These are phyloP conservation scores for Thalpophila matura DNA, from an alignment of 2,888 invertebrate species.

Conservation along the genomic window DNA sequence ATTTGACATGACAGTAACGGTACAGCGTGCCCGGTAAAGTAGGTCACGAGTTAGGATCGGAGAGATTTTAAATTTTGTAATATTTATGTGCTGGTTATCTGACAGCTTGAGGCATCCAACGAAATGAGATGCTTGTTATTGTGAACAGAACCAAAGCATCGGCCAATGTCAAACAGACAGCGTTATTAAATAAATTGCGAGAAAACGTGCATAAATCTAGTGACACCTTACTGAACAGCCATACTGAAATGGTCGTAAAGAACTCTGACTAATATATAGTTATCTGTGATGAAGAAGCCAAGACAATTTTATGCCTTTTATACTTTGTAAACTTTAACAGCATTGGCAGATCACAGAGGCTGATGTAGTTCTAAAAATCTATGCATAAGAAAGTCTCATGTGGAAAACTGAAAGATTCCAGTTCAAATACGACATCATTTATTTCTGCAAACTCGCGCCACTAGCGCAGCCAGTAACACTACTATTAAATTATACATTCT, in stretches of 20 bases:
- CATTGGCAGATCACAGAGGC: conserved; percentile 1
- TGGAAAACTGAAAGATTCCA: conserved; percentile 35
- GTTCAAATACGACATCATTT: conserved; percentile 38
- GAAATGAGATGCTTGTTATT: conserved; percentile 40
- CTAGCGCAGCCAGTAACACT: conserved; percentile 36
- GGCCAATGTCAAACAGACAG: conserved; percentile 9
- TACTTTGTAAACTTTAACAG: conserved; percentile 10
- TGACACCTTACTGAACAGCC: not conserved
- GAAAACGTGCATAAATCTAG: conserved; percentile 1
- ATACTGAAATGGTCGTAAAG: too few species aligned
- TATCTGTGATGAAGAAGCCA: not conserved
- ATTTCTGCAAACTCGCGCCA: conserved; percentile 38
- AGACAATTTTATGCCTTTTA: not conserved
- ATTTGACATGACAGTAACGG: conserved; percentile 57
- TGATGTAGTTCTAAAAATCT: conserved; percentile 28
- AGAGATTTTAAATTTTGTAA: conserved; percentile 44
- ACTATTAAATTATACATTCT: conserved; percentile 50
- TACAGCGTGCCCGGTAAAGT: conserved; percentile 48
- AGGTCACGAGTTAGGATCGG: conserved; percentile 60
- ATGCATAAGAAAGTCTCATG: conserved; percentile 27
- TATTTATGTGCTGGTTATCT: conserved; percentile 47
- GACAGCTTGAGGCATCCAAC: conserved; percentile 29
- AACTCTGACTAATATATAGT: not conserved
- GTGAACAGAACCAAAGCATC: not conserved
- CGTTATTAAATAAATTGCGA: conserved; percentile 7